Base-by-base conservation (phyloP, 92 coral and sea anemone species). In the Epizoanthus stellaris region DNA sequence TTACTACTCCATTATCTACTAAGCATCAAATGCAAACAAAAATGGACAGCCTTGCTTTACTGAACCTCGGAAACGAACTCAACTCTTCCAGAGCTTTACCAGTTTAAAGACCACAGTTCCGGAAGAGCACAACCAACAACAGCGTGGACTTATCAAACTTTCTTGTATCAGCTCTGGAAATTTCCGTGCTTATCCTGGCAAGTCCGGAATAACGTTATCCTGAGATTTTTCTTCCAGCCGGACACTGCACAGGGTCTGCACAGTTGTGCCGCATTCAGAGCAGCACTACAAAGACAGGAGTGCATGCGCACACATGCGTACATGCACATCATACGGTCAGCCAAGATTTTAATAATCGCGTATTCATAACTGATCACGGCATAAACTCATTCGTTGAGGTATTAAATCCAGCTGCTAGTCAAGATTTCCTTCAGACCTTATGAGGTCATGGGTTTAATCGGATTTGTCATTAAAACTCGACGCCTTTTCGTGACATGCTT, bases 331-430 rank as follows among this genome's bases (percentile, higher is more conserved):
- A 52, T 52, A 0, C 56, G 3, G 56, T 52, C 15, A 10, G 56
- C 56, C 56, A 52, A 40, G 42, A 23, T 3, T 67, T 14, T 67
- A 25, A 67, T 67, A 67, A 19, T 67, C 16, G 72, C 42, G 45
- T 67, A 34, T 16, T 68, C 10, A 68, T 19, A 17, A 34, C 10
- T 40, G 73, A 17, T n/a, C 73, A 68, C 52, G 49, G 19, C 52
- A 38, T 40, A 43, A 39, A 17, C 43, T 38, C 17, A 14, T 14
- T 68, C 73, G 73, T 68, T 68, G 73, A 68, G 16, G 9, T 68
- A 68, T 68, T 43, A 38, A 68, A 68, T 9, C 47, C 73, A 68
- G 73, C 47, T 23, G 45, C 73, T 68, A 68, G 2, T 43, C 73
- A 6, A 34, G 10, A 5, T 25, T 68, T 68, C 12, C 56, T 38